A percentile compares a stretch with the other conserved stretches of the same genome.
phyloP scores from a whole-genome alignment of 2,888 invertebrate species.

The Pegoplata infirma region DNA sequence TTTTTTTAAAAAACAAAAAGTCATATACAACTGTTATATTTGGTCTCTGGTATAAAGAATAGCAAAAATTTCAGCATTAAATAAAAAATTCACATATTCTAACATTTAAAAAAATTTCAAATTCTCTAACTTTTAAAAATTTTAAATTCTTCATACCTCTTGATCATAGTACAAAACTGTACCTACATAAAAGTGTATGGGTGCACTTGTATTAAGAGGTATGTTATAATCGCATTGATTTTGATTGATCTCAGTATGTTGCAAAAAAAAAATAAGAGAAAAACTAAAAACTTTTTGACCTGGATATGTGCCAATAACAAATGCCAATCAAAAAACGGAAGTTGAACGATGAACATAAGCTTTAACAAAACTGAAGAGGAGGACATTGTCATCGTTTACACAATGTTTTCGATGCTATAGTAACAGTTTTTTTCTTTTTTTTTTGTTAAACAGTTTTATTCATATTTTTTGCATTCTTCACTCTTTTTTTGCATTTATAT shows the following conservation, averaged over 20 bases:
- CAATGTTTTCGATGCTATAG: slow-evolving; percentile 26
- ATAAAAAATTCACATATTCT: no score
- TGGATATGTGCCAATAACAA: slow-evolving; percentile 63
- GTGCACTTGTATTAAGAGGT: neutral
- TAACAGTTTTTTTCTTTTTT: slow-evolving; percentile 22
- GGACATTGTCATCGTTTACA: slow-evolving; percentile 40
- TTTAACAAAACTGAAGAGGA: slow-evolving; percentile 26
- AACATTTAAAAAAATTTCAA: no score
- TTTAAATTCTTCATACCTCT: neutral
- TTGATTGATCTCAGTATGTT: slow-evolving; percentile 43
- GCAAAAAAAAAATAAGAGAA: slow-evolving; percentile 17
- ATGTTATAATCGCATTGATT: slow-evolving; percentile 32
- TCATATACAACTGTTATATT: no score
- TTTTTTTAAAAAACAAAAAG: no score
- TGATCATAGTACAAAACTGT: no score
- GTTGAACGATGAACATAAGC: slow-evolving; percentile 53
- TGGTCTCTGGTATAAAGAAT: no score
- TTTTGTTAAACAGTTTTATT: slow-evolving; percentile 31
- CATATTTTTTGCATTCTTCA: slow-evolving; percentile 15
- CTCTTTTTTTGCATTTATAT: neutral
- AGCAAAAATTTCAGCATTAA: no score
- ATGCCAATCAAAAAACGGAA: slow-evolving; percentile 57
- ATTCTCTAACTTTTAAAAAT: neutral
- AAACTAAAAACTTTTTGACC: slow-evolving; percentile 51
- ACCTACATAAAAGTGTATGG: no score